phyloP scores from a whole-genome alignment of 1,140 invertebrate genomes.

The Drosophila kepulauana region DNA sequence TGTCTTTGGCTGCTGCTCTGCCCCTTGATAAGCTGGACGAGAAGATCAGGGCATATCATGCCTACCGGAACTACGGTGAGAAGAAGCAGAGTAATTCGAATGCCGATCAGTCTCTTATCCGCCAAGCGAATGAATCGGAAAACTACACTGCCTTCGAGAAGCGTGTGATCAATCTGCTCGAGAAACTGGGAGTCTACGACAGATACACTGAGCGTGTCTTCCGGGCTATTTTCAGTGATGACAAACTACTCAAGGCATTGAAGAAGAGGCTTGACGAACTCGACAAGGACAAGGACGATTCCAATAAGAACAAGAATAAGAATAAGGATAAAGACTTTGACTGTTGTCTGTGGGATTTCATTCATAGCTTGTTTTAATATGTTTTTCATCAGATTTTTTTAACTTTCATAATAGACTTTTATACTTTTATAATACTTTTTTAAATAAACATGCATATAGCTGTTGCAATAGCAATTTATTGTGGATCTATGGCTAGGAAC shows the following conservation, averaged over 20 bases:
- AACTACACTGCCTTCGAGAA: conserved; percentile 12
- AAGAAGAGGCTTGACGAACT: conserved; percentile 40
- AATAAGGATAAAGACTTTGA: conserved; percentile 4
- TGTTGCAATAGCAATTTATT: not conserved
- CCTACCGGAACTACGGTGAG: conserved; percentile 6
- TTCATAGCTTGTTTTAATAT: conserved; percentile 36
- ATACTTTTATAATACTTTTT: not conserved
- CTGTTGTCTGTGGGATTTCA: conserved; percentile 33
- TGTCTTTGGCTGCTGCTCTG: conserved; percentile 33
- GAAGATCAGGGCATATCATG: conserved; percentile 47
- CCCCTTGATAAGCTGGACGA: conserved; percentile 41
- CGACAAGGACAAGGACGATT: not conserved
- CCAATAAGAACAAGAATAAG: not conserved
- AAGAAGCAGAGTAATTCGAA: not conserved
- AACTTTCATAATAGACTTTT: not conserved
- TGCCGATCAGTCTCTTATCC: not conserved
- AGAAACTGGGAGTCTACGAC: conserved; percentile 49
- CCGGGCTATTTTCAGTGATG: conserved; percentile 49
- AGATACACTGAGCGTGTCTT: conserved; percentile 26
- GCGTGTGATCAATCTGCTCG: conserved; percentile 32
- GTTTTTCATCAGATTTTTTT: not conserved
- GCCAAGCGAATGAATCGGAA: not conserved
- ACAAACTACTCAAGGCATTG: conserved; percentile 31
- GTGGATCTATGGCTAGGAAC: not conserved
- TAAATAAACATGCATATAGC: not conserved